Evolutionary conservation across 2,113 vertebrate species (phyloP).

Genomic region (Lagopus muta): DNA sequence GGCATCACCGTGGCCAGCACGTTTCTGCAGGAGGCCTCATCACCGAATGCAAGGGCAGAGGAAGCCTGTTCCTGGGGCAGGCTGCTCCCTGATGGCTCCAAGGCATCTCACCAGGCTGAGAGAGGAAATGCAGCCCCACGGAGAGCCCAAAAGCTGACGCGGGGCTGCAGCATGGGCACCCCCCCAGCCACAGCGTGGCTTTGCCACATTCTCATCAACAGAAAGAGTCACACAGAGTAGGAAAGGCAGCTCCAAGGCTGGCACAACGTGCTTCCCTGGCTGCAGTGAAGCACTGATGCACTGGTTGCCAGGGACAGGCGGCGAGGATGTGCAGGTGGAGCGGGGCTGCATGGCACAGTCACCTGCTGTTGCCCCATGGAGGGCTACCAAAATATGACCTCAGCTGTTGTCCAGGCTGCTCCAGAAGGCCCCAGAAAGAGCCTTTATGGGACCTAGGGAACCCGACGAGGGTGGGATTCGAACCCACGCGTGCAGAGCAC

Average conservation of each 20-base stretch:
- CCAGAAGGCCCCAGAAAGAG: fast-evolving
- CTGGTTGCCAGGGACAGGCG: neutral
- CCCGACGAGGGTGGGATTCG: constrained; percentile 72
- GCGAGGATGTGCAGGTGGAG: too few relatives aligned
- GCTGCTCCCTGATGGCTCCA: neutral
- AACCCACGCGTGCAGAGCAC: constrained; percentile 77
- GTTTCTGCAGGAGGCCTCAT: neutral
- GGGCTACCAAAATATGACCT: neutral
- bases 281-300: too few relatives aligned
- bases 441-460: neutral
- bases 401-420: neutral
- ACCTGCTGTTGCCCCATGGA: neutral
- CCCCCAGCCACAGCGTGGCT: neutral
- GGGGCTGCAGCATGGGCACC: neutral
- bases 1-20: neutral
- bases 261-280: too few relatives aligned
- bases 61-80: neutral
- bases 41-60: fast-evolving
- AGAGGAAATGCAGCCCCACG: neutral
- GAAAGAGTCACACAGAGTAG: neutral
- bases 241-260: neutral
- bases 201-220: neutral
- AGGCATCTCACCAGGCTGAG: neutral
- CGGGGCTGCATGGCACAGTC: neutral
- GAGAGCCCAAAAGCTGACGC: neutral